These are phyloP conservation scores for Caenorhabditis inopinata DNA, from an alignment of 1,140 invertebrate genomes.

Conservation along the genomic window DNA sequence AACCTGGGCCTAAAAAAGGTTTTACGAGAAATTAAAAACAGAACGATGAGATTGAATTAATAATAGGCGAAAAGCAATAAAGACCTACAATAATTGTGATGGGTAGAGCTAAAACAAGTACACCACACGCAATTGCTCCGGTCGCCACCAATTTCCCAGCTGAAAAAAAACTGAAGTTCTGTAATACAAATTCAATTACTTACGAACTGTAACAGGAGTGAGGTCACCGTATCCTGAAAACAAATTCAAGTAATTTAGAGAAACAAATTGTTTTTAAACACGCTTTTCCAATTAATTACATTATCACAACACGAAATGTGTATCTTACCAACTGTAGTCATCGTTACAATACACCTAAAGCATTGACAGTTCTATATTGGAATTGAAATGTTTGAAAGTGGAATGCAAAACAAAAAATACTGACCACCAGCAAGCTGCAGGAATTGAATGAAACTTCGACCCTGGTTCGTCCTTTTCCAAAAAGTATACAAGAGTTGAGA, in stretches of 20 bases:
- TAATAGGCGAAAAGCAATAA: background rate
- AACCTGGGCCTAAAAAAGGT: conserved; percentile 52
- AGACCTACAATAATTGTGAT: conserved; percentile 64
- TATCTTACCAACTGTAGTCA: conserved; percentile 58
- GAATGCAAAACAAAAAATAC: background rate
- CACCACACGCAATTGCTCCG: conserved; percentile 60
- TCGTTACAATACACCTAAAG: conserved; percentile 55
- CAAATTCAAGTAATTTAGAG: background rate
- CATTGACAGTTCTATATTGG: background rate
- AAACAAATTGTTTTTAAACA: too few species aligned
- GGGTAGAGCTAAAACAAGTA: conserved; percentile 62
- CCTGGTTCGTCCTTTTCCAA: conserved; percentile 63
- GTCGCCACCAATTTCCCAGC: conserved; percentile 61
- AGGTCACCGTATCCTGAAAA: conserved; percentile 48
- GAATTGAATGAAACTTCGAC: conserved; percentile 61
- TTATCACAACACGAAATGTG: conserved; percentile 23
- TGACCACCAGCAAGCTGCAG: conserved; percentile 65
- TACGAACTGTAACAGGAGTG: conserved; percentile 50
- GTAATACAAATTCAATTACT: background rate
- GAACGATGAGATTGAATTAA: too few species aligned
- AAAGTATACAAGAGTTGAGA: conserved; percentile 65
- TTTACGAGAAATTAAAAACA: background rate
- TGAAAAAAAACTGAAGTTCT: conserved; percentile 25
- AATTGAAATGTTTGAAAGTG: too few species aligned
- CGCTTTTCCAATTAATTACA: too few species aligned